Evolutionary conservation across 2,797 vertebrate species (phyloP).

Genomic region (Synanceia verrucosa): DNA sequence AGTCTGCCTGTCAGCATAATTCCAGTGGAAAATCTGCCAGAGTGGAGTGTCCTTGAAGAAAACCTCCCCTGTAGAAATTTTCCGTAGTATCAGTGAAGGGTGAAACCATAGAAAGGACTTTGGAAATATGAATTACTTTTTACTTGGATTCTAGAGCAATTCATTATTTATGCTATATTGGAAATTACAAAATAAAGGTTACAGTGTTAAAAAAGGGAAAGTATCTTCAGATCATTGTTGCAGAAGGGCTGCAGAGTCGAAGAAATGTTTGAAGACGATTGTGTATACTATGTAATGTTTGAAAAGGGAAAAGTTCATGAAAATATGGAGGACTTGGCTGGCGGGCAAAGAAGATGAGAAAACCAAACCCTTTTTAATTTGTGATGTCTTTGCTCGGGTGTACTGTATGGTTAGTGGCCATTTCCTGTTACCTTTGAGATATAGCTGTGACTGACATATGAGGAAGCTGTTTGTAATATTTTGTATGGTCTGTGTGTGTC

Average conservation of each 20-base stretch:
- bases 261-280: neutral
- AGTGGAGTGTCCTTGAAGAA: neutral
- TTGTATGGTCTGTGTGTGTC: neutral
- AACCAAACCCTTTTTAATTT: neutral
- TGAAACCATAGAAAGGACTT: neutral
- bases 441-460: neutral
- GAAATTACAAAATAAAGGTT: neutral
- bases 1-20: conserved; percentile 16
- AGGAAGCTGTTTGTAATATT: neutral
- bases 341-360: neutral
- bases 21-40: conserved; percentile 1
- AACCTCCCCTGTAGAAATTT: neutral
- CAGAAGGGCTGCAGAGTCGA: neutral
- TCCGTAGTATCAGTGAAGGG: neutral
- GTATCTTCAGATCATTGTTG: neutral
- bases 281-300: neutral
- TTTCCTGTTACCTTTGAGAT: neutral
- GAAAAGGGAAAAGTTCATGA: neutral
- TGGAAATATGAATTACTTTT: neutral
- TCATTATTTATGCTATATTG: neutral
- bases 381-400: neutral
- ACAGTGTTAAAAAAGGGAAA: neutral
- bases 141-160: neutral
- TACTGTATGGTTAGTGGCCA: neutral
- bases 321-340: neutral